Evolutionary conservation across 2,797 vertebrate species (phyloP), one percentile per base, ranked within the genome.

Genomic region (Lophotriccus pileatus): DNA sequence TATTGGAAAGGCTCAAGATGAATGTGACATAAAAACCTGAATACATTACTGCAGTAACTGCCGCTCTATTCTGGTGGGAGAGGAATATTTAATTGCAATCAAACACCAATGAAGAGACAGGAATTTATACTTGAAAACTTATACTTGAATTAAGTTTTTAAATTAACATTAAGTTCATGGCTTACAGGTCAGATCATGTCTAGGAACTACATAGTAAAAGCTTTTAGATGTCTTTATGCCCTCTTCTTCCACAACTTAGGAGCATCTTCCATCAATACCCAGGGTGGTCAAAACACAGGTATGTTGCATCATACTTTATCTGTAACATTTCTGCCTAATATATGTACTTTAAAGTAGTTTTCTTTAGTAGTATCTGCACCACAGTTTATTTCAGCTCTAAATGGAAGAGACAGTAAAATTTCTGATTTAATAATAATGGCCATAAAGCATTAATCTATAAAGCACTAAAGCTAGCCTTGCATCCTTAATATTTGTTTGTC

Each of bases 61-160:
- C 30, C 89, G 59, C 25, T 92, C 41, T 83, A 0, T 75, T 80
- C 70, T 63, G 5, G 21, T 47, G 67, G 66, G 73, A 94, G 20
- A 60, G 41, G 70, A 95, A 92, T 75, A 89, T 76, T 68, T 95
- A 92, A 95, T 89, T 89, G 82, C 79, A 85, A 60, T 75, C 72
- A 94, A 50, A 56, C 20, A 85, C 27, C 7, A 85, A 77, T 36
- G 15, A 92, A 75, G 36, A 68, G 36, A 39, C 18, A 80, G 34
- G 67, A 50, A 50, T 16, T 50, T 27, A 50, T 27, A 50, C 49
- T 50, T 50, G 64, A 77, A 87, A 88, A 85, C 52, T 78, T 6
- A 10, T 77, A 55, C 30, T 62, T 81, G 21, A 85, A 77, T 2
- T 83, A 34, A 72, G 32, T 55, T 92, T 77, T 72, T 55, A 60